These are phyloP conservation scores for Dromas ardeola DNA, from an alignment of 2,113 vertebrate genomes.

Conservation along the genomic window DNA sequence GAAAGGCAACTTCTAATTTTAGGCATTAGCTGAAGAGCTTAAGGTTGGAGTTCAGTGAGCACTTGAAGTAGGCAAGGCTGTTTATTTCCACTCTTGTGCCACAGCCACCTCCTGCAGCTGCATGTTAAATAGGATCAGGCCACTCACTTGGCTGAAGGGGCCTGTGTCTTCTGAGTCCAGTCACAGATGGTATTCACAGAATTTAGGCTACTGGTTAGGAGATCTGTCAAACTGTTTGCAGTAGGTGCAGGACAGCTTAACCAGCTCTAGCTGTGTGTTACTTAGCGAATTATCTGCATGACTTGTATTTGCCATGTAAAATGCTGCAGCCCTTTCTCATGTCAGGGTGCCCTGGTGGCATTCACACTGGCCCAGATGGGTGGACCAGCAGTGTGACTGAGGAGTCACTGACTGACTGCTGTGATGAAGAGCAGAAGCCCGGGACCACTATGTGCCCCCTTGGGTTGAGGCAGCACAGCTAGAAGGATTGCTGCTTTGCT, in stretches of 20 bases:
- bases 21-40: not conserved
- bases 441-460: not conserved
- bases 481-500: not conserved
- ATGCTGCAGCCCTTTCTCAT: not conserved
- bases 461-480: not conserved
- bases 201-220: not conserved
- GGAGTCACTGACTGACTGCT: not conserved
- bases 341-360: not conserved
- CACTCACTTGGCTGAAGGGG: not conserved
- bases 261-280: rapidly evolving
- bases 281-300: not conserved
- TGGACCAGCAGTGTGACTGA: not conserved
- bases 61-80: not conserved
- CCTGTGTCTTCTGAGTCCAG: not conserved
- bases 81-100: not conserved
- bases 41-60: not conserved
- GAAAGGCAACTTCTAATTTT: not conserved
- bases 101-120: not conserved
- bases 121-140: not conserved
- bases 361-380: rapidly evolving
- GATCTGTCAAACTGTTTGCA: not conserved
- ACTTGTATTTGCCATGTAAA: not conserved
- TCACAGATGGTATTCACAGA: not conserved
- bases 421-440: not conserved
- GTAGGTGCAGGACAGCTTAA: not conserved